Evolutionary conservation across 2,888 invertebrate genomes (phyloP).

Genomic region (Troglohyphantes excavatus): DNA sequence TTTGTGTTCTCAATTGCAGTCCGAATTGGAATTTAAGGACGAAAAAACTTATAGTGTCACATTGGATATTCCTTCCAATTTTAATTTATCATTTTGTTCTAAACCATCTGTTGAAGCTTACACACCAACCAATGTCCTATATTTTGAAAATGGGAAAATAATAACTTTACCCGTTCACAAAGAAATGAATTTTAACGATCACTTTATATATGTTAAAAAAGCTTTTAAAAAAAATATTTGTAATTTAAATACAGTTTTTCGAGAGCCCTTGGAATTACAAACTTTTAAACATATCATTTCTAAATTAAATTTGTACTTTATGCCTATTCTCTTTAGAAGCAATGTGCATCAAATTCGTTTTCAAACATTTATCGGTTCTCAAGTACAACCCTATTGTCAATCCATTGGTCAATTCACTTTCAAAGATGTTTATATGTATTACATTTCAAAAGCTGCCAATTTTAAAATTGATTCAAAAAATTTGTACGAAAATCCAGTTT

Average conservation of each 20-base stretch:
- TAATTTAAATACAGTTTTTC: background rate
- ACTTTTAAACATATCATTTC: background rate
- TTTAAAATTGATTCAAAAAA: background rate
- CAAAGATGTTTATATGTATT: background rate
- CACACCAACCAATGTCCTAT: background rate
- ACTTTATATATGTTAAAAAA: background rate
- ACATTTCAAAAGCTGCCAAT: conserved; percentile 6
- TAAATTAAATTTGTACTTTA: background rate
- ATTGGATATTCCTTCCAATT: no score
- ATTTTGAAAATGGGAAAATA: background rate
- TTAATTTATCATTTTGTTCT: no score
- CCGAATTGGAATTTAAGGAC: no score
- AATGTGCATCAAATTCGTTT: no score
- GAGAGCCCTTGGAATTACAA: background rate
- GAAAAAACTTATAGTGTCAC: background rate
- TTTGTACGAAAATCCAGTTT: no score
- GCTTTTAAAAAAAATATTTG: conserved; percentile 1
- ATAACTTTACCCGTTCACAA: no score
- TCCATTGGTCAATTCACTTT: no score
- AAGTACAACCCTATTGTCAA: no score
- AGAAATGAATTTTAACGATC: background rate
- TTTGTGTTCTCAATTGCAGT: no score
- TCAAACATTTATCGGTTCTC: background rate
- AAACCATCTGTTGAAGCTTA: no score
- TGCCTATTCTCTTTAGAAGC: background rate